Percentiles rank a stretch among this genome's conserved stretches.
Evolutionary conservation across 1,140 invertebrate species (phyloP).

Genomic region (Bacillus rossius): DNA sequence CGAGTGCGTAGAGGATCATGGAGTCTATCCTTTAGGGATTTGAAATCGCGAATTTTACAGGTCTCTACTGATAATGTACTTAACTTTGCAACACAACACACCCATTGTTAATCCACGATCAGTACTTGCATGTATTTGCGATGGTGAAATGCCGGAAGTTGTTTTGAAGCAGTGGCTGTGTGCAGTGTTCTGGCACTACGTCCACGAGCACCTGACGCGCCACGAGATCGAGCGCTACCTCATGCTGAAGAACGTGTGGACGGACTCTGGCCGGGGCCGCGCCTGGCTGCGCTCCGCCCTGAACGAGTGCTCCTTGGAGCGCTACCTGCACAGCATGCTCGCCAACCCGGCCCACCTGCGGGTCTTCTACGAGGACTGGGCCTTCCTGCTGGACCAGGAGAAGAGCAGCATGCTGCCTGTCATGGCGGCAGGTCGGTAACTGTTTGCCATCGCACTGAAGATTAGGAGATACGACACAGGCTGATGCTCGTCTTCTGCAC

Average conservation of each 20-base stretch:
- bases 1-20: too few relatives aligned
- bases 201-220: constrained; percentile 67
- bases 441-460: too few relatives aligned
- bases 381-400: constrained; percentile 72
- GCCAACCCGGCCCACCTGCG: constrained; percentile 54
- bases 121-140: too few relatives aligned
- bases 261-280: constrained; percentile 73
- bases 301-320: constrained; percentile 85
- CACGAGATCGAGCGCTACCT: constrained; percentile 83
- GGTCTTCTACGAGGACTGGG: constrained; percentile 79
- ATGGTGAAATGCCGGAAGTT: too few relatives aligned
- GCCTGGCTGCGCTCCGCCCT: constrained; percentile 82
- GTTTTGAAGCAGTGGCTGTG: too few relatives aligned
- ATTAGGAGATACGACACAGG: too few relatives aligned
- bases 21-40: too few relatives aligned
- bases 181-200: constrained; percentile 56
- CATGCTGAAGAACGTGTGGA: constrained; percentile 71
- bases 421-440: constrained; percentile 66
- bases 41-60: too few relatives aligned
- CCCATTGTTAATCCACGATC: too few relatives aligned
- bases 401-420: constrained; percentile 67
- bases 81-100: too few relatives aligned
- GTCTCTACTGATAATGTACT: too few relatives aligned
- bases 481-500: too few relatives aligned
- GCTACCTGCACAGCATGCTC: constrained; percentile 72